Evolutionary conservation across 2,888 invertebrate genomes (phyloP), one percentile per base, ranked within the genome.

Genomic region (Cordilura impudica): DNA sequence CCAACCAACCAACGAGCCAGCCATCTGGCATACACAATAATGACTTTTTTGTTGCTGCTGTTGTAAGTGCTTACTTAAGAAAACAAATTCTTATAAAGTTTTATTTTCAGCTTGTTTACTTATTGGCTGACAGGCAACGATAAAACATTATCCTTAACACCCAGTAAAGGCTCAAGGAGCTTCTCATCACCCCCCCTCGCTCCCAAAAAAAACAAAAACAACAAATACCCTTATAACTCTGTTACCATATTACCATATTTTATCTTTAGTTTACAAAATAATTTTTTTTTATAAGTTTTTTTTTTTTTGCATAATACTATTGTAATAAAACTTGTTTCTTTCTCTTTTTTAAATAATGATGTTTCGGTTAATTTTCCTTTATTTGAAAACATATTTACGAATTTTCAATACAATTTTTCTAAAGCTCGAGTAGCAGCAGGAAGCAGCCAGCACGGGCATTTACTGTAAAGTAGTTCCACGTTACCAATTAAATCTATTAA

Each of bases 41-140:
- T 70, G 31, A 78, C 72, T 78, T 74, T 74, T 78, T n/a, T n/a
- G n/a, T n/a, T n/a, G n/a, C n/a, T n/a, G n/a, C n/a, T n/a, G n/a
- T n/a, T n/a, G n/a, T 61, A 78, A 78, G 78, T 78, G 78, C 66
- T 75, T 63, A 75, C 71, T 66, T 61, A 49, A 26, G 47, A 8
- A 69, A 70, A 75, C 23, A 53, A 39, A 12, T 12, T 39, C 12
- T n/a, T 12, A n/a, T 12, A 39, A 39, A 39, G 35, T 39, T 39
- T 39, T 54, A 23, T 39, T 58, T n/a, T 21, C 35, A 49, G 58
- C 47, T 51, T 58, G 23, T 70, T 51, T 58, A 49, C 47, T 69
- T 58, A 14, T 58, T 49, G 4, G 18, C 26, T 26, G 35, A 39
- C n/a, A 39, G 35, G 26, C 26, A 26, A 26, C 26, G 26, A 26